Conservation (phyloP, 2,888 invertebrate species). For the Patella pellucida region DNA sequence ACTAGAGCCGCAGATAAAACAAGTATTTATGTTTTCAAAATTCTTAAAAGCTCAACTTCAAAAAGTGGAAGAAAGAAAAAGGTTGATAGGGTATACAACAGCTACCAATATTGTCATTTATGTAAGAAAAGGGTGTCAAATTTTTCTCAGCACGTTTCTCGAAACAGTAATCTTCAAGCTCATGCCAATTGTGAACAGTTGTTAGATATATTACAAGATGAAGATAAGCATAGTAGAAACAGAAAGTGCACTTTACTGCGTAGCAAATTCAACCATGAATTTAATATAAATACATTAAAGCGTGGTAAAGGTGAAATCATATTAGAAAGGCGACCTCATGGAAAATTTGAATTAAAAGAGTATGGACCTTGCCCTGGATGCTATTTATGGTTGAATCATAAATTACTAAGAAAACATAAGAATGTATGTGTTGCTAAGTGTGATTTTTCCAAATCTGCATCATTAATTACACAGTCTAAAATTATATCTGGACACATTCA, state of each 20-base stretch:
- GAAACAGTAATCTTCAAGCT: neutral
- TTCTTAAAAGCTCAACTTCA: too few relatives aligned
- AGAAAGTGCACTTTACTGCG: slow-evolving; percentile 12
- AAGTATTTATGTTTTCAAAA: too few relatives aligned
- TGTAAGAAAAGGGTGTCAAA: neutral
- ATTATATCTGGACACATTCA: slow-evolving; percentile 6
- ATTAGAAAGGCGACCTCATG: slow-evolving; percentile 10
- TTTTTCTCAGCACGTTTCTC: neutral
- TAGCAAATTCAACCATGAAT: slow-evolving; percentile 9
- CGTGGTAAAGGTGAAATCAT: slow-evolving; percentile 11
- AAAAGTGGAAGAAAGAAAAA: neutral
- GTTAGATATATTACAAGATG: slow-evolving; percentile 9
- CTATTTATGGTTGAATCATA: slow-evolving; percentile 11
- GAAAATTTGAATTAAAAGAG: slow-evolving; percentile 11
- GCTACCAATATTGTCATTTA: neutral
- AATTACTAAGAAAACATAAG: slow-evolving; percentile 12
- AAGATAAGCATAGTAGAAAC: slow-evolving; percentile 7
- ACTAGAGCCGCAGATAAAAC: too few relatives aligned
- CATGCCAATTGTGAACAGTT: slow-evolving; percentile 2
- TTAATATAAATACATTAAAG: slow-evolving; percentile 4
- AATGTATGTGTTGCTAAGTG: slow-evolving; percentile 5
- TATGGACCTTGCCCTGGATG: slow-evolving; percentile 12
- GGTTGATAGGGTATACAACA: neutral
- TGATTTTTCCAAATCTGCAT: slow-evolving; percentile 12
- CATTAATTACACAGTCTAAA: slow-evolving; percentile 11